Conservation (phyloP, 2,888 invertebrate genomes). For the Pocota personata region DNA sequence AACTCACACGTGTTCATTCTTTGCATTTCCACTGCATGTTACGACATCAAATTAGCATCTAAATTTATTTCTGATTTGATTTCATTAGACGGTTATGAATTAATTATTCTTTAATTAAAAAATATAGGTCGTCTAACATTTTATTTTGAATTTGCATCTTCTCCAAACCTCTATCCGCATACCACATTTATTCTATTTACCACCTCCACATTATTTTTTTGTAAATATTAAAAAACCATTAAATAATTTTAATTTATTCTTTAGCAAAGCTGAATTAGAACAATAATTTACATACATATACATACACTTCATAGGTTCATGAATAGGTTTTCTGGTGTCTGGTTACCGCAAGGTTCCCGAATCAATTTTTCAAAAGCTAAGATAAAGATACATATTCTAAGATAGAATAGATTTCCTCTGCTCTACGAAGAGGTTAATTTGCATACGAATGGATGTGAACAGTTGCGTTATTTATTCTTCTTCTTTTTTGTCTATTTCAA, state of each 20-base stretch:
- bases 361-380: constrained; percentile 13
- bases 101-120: neutral
- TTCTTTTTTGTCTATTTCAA: neutral
- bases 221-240: neutral
- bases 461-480: constrained; percentile 5
- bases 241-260: neutral
- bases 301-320: neutral
- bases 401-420: neutral
- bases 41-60: neutral
- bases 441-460: constrained; percentile 29
- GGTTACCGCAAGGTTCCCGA: neutral
- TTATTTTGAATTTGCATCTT: neutral
- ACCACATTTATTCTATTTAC: neutral
- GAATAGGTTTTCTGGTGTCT: neutral
- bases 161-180: neutral
- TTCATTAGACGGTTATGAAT: neutral
- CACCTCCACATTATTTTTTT: neutral
- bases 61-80: neutral
- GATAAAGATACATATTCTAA: neutral
- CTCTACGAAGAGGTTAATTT: neutral
- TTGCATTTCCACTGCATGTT: too few relatives aligned
- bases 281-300: neutral
- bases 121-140: constrained; percentile 28
- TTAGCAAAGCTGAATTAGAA: constrained; percentile 8
- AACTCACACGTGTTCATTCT: too few relatives aligned